Evolutionary conservation across 2,113 vertebrate genomes (phyloP).

Genomic region (Camelus dromedarius): DNA sequence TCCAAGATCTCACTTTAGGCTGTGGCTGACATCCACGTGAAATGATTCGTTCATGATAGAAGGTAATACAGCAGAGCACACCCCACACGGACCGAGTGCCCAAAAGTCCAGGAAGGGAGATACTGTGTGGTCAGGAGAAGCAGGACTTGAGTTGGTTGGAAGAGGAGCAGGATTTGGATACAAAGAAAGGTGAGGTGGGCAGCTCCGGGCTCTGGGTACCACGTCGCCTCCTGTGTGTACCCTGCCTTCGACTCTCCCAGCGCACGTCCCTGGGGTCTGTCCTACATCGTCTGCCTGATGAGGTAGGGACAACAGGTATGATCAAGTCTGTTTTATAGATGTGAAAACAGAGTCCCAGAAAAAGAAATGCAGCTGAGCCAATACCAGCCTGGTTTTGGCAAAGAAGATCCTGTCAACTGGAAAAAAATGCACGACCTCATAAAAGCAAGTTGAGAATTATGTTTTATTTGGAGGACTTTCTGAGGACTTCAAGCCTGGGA

Average conservation of each 20-base stretch:
- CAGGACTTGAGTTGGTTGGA: background rate
- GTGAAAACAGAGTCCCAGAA: background rate
- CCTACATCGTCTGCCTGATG: background rate
- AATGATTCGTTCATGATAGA: background rate
- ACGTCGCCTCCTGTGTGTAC: fast-evolving
- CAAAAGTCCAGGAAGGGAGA: background rate
- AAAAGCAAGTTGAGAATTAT: no score
- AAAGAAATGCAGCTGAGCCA: background rate
- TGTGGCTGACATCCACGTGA: background rate
- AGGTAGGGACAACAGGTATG: background rate
- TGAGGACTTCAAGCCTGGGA: no score
- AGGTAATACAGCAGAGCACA: fast-evolving
- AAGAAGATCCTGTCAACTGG: background rate
- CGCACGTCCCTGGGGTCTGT: background rate
- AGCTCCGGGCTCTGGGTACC: background rate
- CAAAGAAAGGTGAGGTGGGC: background rate
- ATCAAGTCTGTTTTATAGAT: background rate
- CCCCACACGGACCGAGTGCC: background rate
- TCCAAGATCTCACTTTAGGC: background rate
- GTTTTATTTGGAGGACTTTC: no score
- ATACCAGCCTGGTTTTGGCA: background rate
- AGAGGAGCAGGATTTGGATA: background rate
- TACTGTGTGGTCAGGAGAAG: background rate
- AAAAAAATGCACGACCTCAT: no score
- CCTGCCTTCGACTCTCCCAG: background rate